Evolutionary conservation across 2,888 invertebrate species (phyloP).

Genomic region (Mongoloraphidia duomilia): DNA sequence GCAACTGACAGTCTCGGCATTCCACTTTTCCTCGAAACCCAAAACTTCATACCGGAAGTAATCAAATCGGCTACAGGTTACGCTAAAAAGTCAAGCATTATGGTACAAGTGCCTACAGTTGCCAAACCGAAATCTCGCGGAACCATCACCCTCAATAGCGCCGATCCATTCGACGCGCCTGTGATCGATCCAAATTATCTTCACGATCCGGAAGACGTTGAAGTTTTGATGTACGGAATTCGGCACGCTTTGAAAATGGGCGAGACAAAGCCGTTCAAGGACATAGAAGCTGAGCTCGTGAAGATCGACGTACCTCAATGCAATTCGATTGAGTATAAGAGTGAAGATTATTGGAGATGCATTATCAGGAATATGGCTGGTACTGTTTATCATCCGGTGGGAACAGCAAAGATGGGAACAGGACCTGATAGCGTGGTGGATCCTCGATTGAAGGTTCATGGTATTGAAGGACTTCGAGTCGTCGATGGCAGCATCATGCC

Average conservation of each 20-base stretch:
- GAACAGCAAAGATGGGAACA: slow-evolving; percentile 53
- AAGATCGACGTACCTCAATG: slow-evolving; percentile 37
- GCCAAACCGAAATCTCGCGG: slow-evolving; percentile 55
- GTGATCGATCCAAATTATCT: slow-evolving; percentile 65
- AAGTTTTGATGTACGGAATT: slow-evolving; percentile 40
- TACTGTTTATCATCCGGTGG: slow-evolving; percentile 48
- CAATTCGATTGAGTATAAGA: slow-evolving; percentile 29
- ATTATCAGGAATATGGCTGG: slow-evolving; percentile 42
- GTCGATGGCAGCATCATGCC: slow-evolving; percentile 48
- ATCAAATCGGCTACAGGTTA: too few species aligned
- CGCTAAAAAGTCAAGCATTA: too few species aligned
- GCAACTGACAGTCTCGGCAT: neutral
- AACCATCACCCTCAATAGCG: slow-evolving; percentile 47
- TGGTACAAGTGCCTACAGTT: neutral
- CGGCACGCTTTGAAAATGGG: slow-evolving; percentile 40
- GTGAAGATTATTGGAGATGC: slow-evolving; percentile 52
- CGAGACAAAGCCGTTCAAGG: slow-evolving; percentile 40
- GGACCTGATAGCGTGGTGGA: slow-evolving; percentile 45
- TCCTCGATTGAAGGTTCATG: slow-evolving; percentile 39
- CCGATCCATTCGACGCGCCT: slow-evolving; percentile 55
- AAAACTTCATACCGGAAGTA: neutral
- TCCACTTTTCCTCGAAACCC: neutral
- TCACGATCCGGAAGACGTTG: slow-evolving; percentile 40
- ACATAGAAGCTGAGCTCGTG: slow-evolving; percentile 36
- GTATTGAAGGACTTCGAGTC: slow-evolving; percentile 38